A percentile compares a stretch with the other conserved stretches of the same genome.
Conservation (phyloP, 2,113 vertebrate species). For the Picathartes gymnocephalus region DNA sequence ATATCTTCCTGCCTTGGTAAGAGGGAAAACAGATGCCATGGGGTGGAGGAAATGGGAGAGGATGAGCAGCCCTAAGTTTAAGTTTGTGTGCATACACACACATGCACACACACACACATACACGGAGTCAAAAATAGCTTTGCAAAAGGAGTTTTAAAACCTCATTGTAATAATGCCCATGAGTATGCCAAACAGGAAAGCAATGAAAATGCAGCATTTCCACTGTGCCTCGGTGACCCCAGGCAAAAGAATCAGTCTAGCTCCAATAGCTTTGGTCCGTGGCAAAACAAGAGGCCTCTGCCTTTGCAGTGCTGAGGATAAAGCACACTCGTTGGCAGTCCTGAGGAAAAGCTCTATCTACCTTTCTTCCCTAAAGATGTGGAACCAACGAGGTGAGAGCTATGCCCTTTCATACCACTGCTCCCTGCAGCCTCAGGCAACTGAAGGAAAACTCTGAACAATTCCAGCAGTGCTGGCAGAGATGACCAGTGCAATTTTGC, state of each 20-base stretch:
- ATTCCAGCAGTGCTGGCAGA: neutral
- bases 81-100: neutral
- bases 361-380: neutral
- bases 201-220: neutral
- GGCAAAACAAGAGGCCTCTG: neutral
- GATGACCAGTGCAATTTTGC: too few species aligned
- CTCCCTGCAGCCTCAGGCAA: neutral
- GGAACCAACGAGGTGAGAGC: neutral
- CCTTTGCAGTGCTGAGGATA: neutral
- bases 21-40: conserved; percentile 49
- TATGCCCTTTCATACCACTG: neutral
- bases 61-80: conserved; percentile 2
- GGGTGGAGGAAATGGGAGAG: conserved; percentile 49
- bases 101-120: neutral
- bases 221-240: neutral
- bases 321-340: rapidly evolving
- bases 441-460: neutral
- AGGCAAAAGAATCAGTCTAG: neutral
- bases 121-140: neutral
- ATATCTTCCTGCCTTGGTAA: conserved; percentile 66
- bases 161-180: neutral
- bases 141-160: neutral
- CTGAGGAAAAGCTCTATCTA: neutral
- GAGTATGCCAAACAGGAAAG: neutral
- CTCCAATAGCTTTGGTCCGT: neutral